These are phyloP conservation scores for Noctuana brunneofusca DNA, from an alignment of 2,888 invertebrate genomes.

Conservation along the genomic window DNA sequence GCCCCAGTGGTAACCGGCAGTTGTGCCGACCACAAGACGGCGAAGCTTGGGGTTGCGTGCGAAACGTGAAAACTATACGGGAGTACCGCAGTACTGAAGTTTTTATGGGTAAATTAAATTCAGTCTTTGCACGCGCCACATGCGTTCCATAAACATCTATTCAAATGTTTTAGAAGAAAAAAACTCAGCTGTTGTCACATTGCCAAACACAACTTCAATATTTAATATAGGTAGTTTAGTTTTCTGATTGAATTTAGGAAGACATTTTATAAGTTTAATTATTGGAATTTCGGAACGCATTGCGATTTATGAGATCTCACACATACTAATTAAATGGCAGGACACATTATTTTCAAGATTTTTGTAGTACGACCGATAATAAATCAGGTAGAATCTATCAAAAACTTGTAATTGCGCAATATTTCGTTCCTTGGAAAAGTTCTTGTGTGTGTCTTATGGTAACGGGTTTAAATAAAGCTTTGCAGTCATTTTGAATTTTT, in stretches of 20 bases:
- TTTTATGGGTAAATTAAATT: not conserved
- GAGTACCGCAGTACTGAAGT: not conserved
- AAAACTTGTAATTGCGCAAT: slow-evolving; percentile 3
- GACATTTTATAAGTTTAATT: too few relatives aligned
- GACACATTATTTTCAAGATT: too few relatives aligned
- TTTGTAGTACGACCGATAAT: too few relatives aligned
- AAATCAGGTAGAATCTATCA: not conserved
- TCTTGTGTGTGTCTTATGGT: not conserved
- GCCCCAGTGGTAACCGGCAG: not conserved
- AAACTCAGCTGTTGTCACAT: slow-evolving; percentile 46
- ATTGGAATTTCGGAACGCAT: too few relatives aligned
- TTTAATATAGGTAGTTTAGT: not conserved
- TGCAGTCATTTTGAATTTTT: not conserved
- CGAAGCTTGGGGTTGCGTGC: not conserved
- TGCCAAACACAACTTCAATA: slow-evolving; percentile 45
- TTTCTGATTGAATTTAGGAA: not conserved
- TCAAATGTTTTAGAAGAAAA: slow-evolving; percentile 34
- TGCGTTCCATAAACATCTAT: slow-evolving; percentile 10
- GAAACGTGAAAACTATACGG: not conserved
- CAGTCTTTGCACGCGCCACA: slow-evolving; percentile 39
- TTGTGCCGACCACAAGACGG: not conserved
- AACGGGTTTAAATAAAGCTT: not conserved
- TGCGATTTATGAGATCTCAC: too few relatives aligned
- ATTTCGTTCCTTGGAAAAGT: not conserved
- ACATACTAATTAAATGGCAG: too few relatives aligned